Base-by-base conservation (phyloP, 2,888 invertebrate species). In the Catocala fraxini region DNA sequence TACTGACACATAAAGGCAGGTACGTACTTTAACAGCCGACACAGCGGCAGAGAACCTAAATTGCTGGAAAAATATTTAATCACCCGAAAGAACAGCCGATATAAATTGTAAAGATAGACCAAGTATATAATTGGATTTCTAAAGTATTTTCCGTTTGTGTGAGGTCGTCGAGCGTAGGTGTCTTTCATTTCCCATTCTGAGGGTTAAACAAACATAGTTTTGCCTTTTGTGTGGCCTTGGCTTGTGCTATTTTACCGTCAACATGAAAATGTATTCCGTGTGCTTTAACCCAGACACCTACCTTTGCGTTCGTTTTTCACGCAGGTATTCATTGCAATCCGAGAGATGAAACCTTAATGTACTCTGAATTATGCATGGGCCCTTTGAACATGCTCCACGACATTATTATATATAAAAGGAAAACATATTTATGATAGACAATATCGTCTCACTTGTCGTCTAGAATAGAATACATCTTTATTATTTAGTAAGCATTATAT, bases 351-450 rank as follows among this genome's bases (percentile, higher is more conserved):
- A 70, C 69, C 65, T 65, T 80, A 81, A 82, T 80, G 76, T 80
- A 61, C 64, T 58, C 63, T 79, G 81, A 79, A 82, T 82, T 80
- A 83, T 78, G 72, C 71, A 82, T 81, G 35, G 59, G 64, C 65
- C 68, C 70, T 59, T 68, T 70, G 70, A 78, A 71, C 66, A 73
- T 66, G 57, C 59, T 65, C 56, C 57, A 67, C 68, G 67, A 77
- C 67, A 65, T 73, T 75, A 58, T 52, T 53, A 49, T 51, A 59
- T 69, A 66, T 51, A 56, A 78, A 75, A 66, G 68, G 55, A 63
- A 69, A 69, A 70, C 68, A 63, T 54, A 69, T 67, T 69, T 64
- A 70, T 62, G 41, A 66, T 49, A 63, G 43, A 77, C 68, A 63
- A 69, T 63, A 67, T 56, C 61, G 51, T 53, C 60, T 48, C 49